phyloP scores from a whole-genome alignment of 2,113 vertebrate genomes.

The Phaethon lepturus region DNA sequence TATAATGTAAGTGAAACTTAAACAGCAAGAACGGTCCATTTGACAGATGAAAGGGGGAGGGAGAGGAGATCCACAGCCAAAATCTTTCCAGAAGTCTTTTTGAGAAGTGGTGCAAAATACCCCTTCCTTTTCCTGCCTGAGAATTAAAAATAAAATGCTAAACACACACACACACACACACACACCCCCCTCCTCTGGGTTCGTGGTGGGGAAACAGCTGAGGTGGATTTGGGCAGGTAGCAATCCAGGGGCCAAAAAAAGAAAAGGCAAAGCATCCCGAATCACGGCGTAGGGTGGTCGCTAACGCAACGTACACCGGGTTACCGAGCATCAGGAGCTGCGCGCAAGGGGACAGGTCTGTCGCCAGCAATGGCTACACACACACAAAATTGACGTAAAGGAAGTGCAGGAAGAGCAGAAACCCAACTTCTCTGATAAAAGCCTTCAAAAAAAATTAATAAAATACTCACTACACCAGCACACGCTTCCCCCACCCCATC shows the following conservation, averaged over 20 bases:
- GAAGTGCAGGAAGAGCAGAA: slow-evolving; percentile 46
- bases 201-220: background rate
- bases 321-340: background rate
- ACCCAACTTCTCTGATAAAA: slow-evolving; percentile 30
- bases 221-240: background rate
- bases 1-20: slow-evolving; percentile 63
- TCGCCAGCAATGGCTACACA: slow-evolving; percentile 50
- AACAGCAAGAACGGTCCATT: slow-evolving; percentile 68
- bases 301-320: background rate
- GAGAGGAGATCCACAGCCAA: slow-evolving; percentile 70
- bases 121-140: background rate
- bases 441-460: slow-evolving; percentile 16
- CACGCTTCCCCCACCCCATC: slow-evolving; percentile 70
- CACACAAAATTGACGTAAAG: slow-evolving; percentile 28
- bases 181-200: slow-evolving; percentile 5
- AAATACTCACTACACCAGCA: slow-evolving; percentile 54
- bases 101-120: slow-evolving; percentile 59
- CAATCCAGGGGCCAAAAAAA: background rate
- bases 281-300: background rate
- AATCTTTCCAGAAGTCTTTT: slow-evolving; percentile 40
- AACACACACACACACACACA: background rate
- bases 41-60: slow-evolving; percentile 60
- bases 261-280: background rate
- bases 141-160: background rate
- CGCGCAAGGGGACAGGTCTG: background rate